Percentiles rank a stretch among this genome's conserved stretches.
Evolutionary conservation across 2,113 vertebrate genomes (phyloP).

Genomic region (Peromyscus californicus): DNA sequence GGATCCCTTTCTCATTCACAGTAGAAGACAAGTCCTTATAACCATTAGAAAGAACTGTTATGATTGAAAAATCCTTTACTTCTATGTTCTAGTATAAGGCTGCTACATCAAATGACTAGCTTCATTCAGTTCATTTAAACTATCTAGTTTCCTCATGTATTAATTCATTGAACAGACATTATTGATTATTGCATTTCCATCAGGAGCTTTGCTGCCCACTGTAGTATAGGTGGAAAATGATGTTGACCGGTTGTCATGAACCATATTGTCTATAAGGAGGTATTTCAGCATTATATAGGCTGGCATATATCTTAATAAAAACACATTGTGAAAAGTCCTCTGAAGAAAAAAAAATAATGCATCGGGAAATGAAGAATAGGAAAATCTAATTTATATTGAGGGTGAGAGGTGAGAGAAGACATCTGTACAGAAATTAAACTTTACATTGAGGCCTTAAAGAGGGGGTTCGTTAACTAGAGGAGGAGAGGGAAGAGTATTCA

Average conservation of each 20-base stretch:
- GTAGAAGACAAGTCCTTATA: constrained; percentile 1
- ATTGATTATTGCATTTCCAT: not conserved
- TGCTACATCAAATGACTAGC: not conserved
- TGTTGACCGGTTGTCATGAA: not conserved
- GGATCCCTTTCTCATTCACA: not conserved
- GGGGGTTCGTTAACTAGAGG: not conserved
- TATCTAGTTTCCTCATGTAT: not conserved
- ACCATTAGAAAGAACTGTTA: not conserved
- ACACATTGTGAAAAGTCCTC: not conserved
- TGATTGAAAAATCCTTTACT: not conserved
- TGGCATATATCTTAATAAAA: constrained; percentile 1
- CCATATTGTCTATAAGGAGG: not conserved
- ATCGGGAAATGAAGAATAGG: constrained; percentile 12
- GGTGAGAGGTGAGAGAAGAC: not conserved
- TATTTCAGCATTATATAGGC: constrained; percentile 27
- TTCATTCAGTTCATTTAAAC: constrained; percentile 25
- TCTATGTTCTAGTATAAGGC: not conserved
- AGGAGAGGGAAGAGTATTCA: constrained; percentile 18
- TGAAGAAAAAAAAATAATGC: constrained; percentile 42
- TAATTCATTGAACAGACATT: constrained; percentile 8
- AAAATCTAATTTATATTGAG: constrained; percentile 38
- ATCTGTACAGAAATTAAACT: not conserved
- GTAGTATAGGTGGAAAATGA: not conserved
- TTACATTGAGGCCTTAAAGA: constrained; percentile 9
- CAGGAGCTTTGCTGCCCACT: not conserved